A percentile compares a stretch with the other conserved stretches of the same genome.
These are phyloP conservation scores for human DNA, from an alignment of 2,113 vertebrate species.

Conservation along the genomic window DNA sequence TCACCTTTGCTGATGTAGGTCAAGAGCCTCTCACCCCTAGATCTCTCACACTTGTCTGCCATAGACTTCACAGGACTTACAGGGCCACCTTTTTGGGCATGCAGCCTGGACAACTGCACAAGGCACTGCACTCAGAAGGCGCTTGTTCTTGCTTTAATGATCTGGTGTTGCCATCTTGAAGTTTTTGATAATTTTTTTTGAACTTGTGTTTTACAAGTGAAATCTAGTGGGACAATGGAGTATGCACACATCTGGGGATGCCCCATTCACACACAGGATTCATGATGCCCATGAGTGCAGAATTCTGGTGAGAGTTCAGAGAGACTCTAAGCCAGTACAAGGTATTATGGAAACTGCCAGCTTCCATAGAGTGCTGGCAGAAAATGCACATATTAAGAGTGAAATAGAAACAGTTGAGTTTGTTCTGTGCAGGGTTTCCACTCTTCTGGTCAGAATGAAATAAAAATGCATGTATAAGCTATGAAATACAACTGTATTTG, in stretches of 20 bases:
- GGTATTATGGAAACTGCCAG: neutral
- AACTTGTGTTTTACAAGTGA: neutral
- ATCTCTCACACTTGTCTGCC: neutral
- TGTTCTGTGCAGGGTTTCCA: neutral
- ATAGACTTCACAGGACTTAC: no score
- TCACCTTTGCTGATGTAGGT: no score
- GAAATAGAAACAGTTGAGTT: neutral
- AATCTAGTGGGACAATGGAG: neutral
- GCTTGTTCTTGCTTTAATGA: neutral
- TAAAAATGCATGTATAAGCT: no score
- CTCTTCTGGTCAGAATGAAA: neutral
- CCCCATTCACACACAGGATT: neutral
- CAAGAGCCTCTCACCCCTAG: no score
- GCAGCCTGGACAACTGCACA: no score
- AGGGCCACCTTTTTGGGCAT: neutral
- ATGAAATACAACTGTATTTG: neutral
- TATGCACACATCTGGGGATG: neutral
- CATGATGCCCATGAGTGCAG: accelerated
- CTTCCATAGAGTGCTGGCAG: neutral
- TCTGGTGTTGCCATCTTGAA: neutral
- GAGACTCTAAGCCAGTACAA: neutral
- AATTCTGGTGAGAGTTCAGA: neutral
- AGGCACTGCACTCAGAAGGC: neutral
- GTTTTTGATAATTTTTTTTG: neutral
- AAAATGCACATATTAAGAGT: neutral